Evolutionary conservation across 2,888 invertebrate species (phyloP).

Genomic region (Parapristionchus giblindavisi): DNA sequence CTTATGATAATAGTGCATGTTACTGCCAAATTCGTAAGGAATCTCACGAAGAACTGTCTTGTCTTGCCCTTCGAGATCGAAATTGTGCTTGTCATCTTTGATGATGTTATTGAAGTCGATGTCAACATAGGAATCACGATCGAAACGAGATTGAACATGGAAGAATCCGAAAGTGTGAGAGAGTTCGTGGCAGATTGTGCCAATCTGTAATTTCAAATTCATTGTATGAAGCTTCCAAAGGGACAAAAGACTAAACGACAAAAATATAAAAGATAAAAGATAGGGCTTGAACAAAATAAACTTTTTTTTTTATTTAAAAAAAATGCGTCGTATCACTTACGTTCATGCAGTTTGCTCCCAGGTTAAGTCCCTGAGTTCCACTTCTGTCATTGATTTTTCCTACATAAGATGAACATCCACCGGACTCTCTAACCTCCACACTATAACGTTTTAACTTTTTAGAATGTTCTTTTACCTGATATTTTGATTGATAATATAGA

Average conservation of each 20-base stretch:
- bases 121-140: conserved; percentile 20
- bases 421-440: conserved; percentile 5
- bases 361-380: conserved; percentile 8
- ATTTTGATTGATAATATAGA: no score
- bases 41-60: conserved; percentile 1
- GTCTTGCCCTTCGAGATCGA: conserved; percentile 8
- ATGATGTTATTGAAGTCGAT: conserved; percentile 25
- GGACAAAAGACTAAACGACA: background rate
- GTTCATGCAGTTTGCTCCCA: conserved; percentile 7
- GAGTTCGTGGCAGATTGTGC: conserved; percentile 22
- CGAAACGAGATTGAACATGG: conserved; percentile 31
- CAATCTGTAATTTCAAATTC: background rate
- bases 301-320: no score
- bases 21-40: conserved; percentile 24
- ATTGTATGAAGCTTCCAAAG: background rate
- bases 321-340: no score
- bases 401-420: conserved; percentile 26
- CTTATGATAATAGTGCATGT: conserved; percentile 31
- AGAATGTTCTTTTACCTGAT: no score
- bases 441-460: no score
- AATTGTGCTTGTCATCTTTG: conserved; percentile 14
- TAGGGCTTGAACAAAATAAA: no score
- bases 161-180: conserved; percentile 31
- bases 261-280: no score
- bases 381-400: conserved; percentile 16